These are phyloP conservation scores for Gastracanthus pulcherrimus DNA, from an alignment of 2,888 invertebrate species.

Conservation along the genomic window DNA sequence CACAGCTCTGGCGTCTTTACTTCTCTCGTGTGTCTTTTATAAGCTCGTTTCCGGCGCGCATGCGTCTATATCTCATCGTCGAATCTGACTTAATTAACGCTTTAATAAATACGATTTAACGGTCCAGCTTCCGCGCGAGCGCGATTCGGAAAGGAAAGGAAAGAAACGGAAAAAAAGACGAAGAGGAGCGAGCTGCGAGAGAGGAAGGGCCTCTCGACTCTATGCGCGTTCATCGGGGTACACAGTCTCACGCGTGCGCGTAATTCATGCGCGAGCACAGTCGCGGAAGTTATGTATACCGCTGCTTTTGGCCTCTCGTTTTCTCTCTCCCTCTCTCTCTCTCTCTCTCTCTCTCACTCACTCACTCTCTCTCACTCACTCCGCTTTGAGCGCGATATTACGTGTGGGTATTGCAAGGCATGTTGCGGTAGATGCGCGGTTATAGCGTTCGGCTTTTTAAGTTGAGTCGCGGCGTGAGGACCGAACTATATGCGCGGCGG, in stretches of 20 bases:
- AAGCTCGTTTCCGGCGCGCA: constrained; percentile 28
- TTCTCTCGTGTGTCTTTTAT: constrained; percentile 11
- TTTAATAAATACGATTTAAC: constrained; percentile 58
- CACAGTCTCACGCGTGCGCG: constrained; percentile 27
- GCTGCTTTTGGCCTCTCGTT: constrained; percentile 21
- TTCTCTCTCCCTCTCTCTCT: constrained; percentile 16
- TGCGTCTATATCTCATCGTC: constrained; percentile 43
- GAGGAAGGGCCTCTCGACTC: constrained; percentile 3
- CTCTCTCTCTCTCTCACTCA: neutral
- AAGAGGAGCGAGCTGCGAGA: neutral
- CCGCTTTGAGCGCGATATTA: neutral
- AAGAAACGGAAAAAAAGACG: neutral
- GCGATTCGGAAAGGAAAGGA: constrained; percentile 33
- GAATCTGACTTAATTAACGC: constrained; percentile 56
- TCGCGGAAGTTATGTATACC: constrained; percentile 35
- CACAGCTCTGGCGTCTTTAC: neutral
- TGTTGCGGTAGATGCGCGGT: neutral
- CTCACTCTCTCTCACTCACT: neutral
- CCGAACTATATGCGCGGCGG: neutral
- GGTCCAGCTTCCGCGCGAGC: constrained; percentile 50
- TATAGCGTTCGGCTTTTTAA: constrained; percentile 29
- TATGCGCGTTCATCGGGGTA: neutral
- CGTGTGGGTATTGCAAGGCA: neutral
- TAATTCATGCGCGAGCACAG: constrained; percentile 41
- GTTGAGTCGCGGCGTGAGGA: neutral